phyloP scores from a whole-genome alignment of 2,888 invertebrate species.

The Eledone cirrhosa region DNA sequence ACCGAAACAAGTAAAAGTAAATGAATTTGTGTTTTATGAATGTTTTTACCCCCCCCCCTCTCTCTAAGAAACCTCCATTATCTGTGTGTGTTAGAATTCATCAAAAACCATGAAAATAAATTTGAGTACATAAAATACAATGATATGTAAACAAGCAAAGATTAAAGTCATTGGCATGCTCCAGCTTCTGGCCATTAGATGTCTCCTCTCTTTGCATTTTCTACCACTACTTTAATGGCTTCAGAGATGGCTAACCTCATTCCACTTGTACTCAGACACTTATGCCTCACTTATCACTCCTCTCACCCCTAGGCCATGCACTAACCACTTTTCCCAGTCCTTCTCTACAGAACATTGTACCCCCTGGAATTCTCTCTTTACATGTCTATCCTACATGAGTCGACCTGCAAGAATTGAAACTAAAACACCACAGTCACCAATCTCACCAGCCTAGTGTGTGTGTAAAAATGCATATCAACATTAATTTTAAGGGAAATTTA shows the following conservation, averaged over 20 bases:
- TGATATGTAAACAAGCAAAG: too few relatives aligned
- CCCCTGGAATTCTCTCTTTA: too few relatives aligned
- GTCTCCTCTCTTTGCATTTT: background rate
- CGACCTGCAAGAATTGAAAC: too few relatives aligned
- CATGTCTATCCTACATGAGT: too few relatives aligned
- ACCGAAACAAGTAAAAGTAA: background rate
- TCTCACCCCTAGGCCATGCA: background rate
- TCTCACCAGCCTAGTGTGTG: too few relatives aligned
- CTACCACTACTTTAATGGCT: background rate
- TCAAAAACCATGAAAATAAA: background rate
- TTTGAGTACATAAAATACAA: too few relatives aligned
- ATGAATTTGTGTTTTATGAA: background rate
- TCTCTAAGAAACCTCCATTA: background rate
- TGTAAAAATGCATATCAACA: too few relatives aligned
- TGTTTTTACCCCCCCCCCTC: background rate
- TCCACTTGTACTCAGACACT: too few relatives aligned
- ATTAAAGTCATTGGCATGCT: background rate
- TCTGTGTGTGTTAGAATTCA: background rate
- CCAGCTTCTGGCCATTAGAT: background rate
- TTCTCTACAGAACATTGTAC: too few relatives aligned
- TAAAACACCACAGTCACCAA: too few relatives aligned
- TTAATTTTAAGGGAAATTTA: too few relatives aligned
- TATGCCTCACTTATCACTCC: background rate
- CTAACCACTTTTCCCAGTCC: too few relatives aligned
- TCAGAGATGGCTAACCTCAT: constrained; percentile 1